phyloP scores from a whole-genome alignment of 1,140 invertebrate genomes.

The Reticulitermes speratus region DNA sequence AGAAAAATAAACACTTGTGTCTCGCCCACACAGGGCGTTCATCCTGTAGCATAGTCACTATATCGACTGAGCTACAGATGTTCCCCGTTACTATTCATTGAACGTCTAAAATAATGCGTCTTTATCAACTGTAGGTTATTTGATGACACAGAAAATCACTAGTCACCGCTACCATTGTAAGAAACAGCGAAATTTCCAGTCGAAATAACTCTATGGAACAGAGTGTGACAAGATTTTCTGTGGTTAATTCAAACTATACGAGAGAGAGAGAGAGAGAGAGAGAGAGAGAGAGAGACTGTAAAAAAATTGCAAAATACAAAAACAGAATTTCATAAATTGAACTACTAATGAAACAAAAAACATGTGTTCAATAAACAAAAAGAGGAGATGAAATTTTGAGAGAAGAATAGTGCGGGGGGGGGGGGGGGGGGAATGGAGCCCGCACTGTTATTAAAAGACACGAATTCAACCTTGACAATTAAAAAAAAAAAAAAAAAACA shows the following conservation, averaged over 20 bases:
- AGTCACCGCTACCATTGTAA: too few species aligned
- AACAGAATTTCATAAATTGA: background rate
- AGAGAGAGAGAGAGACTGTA: constrained; percentile 22
- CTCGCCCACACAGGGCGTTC: too few species aligned
- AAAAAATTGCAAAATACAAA: background rate
- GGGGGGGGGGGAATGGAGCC: background rate
- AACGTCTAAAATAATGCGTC: too few species aligned
- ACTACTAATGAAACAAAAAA: background rate
- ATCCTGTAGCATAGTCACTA: too few species aligned
- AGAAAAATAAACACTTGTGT: too few species aligned
- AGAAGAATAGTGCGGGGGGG: background rate
- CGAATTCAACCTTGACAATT: constrained; percentile 16
- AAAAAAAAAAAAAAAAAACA: background rate
- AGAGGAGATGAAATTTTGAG: background rate
- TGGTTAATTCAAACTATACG: background rate
- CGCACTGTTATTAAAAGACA: background rate
- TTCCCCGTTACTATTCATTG: too few species aligned
- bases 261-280: background rate
- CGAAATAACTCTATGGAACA: too few species aligned
- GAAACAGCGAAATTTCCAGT: too few species aligned
- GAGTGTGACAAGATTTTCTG: background rate
- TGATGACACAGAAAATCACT: too few species aligned
- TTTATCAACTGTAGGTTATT: too few species aligned
- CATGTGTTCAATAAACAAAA: background rate
- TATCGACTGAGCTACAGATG: too few species aligned